Evolutionary conservation across 2,113 vertebrate species (phyloP).

Genomic region (Dasyornis broadbenti): DNA sequence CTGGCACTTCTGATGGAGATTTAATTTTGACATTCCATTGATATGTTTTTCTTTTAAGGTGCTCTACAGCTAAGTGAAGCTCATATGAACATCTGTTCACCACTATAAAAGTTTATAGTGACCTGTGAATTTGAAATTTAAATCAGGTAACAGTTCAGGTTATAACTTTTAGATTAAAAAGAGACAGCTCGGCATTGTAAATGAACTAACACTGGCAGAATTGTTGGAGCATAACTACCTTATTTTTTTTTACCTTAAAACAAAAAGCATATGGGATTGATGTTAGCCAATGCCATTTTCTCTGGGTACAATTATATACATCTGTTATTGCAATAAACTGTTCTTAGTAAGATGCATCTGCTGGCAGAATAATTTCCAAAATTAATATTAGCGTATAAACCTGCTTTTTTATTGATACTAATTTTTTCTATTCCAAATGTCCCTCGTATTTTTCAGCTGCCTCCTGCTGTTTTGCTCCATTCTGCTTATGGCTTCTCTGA

Average conservation of each 20-base stretch:
- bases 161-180: conserved; percentile 64
- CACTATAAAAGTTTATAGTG: conserved; percentile 59
- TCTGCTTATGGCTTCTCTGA: conserved; percentile 1
- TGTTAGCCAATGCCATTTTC: conserved; percentile 29
- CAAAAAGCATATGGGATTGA: conserved; percentile 14
- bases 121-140: conserved; percentile 70
- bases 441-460: neutral
- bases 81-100: conserved; percentile 64
- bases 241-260: conserved; percentile 31
- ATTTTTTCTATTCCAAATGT: conserved; percentile 15
- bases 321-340: conserved; percentile 14
- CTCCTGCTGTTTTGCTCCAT: conserved; percentile 32
- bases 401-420: neutral
- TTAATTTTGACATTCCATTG: conserved; percentile 49
- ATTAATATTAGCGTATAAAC: conserved; percentile 24
- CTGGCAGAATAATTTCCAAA: conserved; percentile 18
- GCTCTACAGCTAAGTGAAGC: conserved; percentile 45
- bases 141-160: conserved; percentile 60
- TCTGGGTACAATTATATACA: conserved; percentile 7
- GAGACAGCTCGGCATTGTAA: conserved; percentile 25
- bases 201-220: neutral
- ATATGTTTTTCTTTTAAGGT: conserved; percentile 25
- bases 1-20: conserved; percentile 15
- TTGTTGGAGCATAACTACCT: neutral
- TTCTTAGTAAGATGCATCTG: conserved; percentile 24